Percentiles rank a stretch among this genome's conserved stretches.
phyloP scores from a whole-genome alignment of 2,113 vertebrate genomes.

The Orientallactaga bullata region DNA sequence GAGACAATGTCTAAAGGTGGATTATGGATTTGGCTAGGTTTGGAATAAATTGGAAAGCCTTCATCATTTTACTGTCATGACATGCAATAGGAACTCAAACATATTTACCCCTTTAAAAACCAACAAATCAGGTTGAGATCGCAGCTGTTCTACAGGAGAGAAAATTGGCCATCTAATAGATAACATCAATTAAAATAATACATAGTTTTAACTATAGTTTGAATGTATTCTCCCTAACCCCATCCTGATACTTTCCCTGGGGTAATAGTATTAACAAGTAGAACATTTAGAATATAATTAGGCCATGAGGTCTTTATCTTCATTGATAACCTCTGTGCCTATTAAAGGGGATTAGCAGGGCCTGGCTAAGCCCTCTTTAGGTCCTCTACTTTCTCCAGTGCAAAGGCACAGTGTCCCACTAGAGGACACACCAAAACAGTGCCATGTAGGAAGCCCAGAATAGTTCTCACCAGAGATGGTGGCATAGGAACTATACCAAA shows the following conservation, averaged over 20 bases:
- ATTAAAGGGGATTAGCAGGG: neutral
- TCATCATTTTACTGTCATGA: neutral
- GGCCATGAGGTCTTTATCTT: neutral
- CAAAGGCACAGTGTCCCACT: neutral
- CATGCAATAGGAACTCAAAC: neutral
- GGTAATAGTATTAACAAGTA: neutral
- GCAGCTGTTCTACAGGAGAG: neutral
- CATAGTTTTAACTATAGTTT: neutral
- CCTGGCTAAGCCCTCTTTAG: neutral
- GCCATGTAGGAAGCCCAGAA: neutral
- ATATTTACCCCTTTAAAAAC: neutral
- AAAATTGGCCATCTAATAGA: neutral
- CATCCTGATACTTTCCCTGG: neutral
- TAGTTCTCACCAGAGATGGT: neutral
- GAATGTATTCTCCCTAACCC: neutral
- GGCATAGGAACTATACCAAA: no score
- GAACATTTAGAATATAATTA: neutral
- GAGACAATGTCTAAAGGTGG: neutral
- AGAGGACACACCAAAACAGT: neutral
- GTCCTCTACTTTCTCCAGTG: neutral
- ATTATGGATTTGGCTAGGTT: neutral
- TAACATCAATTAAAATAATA: neutral
- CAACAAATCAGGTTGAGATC: neutral
- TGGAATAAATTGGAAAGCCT: neutral
- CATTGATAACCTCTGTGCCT: neutral